phyloP scores from a whole-genome alignment of 2,888 invertebrate species.

The Plemyria rubiginata region DNA sequence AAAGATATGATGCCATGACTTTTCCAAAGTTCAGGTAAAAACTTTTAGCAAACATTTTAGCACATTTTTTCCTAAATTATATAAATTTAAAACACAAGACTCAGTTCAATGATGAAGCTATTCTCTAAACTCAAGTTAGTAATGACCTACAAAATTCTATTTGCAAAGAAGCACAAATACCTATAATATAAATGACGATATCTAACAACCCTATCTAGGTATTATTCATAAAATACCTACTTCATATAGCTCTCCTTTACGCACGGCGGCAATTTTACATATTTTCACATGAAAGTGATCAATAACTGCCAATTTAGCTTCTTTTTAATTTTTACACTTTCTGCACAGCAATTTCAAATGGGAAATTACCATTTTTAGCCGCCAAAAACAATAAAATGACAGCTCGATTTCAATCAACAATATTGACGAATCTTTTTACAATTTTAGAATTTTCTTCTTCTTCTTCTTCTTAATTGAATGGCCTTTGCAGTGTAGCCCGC shows the following conservation, averaged over 20 bases:
- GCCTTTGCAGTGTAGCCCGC: too few species aligned
- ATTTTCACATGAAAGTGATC: not conserved
- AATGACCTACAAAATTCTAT: not conserved
- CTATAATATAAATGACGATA: not conserved
- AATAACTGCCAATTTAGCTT: too few species aligned
- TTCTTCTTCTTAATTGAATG: too few species aligned
- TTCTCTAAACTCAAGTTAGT: not conserved
- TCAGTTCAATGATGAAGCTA: not conserved
- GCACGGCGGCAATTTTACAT: not conserved
- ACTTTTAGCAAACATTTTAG: slow-evolving; percentile 19
- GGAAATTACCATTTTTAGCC: too few species aligned
- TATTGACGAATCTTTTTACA: too few species aligned
- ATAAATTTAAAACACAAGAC: too few species aligned
- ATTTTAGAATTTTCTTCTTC: too few species aligned
- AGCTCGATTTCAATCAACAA: too few species aligned
- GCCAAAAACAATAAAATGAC: too few species aligned
- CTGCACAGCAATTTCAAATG: too few species aligned
- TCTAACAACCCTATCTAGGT: not conserved
- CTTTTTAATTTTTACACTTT: too few species aligned
- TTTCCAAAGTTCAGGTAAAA: slow-evolving; percentile 15
- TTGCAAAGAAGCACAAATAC: slow-evolving; percentile 1
- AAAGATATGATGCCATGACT: slow-evolving; percentile 13
- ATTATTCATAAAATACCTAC: not conserved
- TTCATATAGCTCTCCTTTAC: not conserved
- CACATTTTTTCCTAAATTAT: slow-evolving; percentile 19